Base-by-base conservation (phyloP, 37 sponge, comb jelly and placozoan genomes). In the Agelas oroides region DNA sequence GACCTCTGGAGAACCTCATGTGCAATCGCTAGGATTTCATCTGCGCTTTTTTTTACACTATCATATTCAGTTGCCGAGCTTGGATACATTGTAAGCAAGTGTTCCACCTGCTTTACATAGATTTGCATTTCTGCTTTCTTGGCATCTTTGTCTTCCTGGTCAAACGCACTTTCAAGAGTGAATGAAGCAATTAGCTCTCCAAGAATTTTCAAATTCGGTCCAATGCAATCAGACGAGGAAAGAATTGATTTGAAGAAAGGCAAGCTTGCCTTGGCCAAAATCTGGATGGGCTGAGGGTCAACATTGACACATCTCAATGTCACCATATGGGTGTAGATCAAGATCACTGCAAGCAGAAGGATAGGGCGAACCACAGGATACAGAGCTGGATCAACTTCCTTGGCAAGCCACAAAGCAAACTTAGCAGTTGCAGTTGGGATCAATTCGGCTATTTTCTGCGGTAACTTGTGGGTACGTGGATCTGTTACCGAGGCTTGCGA, bases 341-440 rank as follows among this genome's bases (percentile, higher is more conserved):
- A 21, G 14, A 79, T 65, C 31, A 52, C 69, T 15, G 2, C 37
- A 66, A 81, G 82, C 15, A 17, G 56, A 81, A 81, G 1, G 5
- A 70, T 56, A 16, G 82, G 82, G 11, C 60, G 36, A 41, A 81
- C 18, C 19, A 81, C 34, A 34, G 72, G 82, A 38, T 65, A 79
- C 1, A 79, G 54, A 17, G 30, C 56, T 15, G 21, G 75, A 16
- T 74, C 75, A 46, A 46, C 8, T 3, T 46, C 6, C 8, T 3
- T 12, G 8, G 3, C 8, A 8, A 46, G 6, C 3, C 8, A 46
- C 3, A 8, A 3, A 46, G 8, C 8, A 46, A 46, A 46, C 46
- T 46, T 8, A 46, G 3, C 46, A 46, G 46, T 46, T 8, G 37
- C 65, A 6, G 53, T 23, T 39, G 25, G 6, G 5, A 66, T 53